Base-by-base conservation (phyloP, 2,113 vertebrate genomes). In the Zonotrichia leucophrys region DNA sequence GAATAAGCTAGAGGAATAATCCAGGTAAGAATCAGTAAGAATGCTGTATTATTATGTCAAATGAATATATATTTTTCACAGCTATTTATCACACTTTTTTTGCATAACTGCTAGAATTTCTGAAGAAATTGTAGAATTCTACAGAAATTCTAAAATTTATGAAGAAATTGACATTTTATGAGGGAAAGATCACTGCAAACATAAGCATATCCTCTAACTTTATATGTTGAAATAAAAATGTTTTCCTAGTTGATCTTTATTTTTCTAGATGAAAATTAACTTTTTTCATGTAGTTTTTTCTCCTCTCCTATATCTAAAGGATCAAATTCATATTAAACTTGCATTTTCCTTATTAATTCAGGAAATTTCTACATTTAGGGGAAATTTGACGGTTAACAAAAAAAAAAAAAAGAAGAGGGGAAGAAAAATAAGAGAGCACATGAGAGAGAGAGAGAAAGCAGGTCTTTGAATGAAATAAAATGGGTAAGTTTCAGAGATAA, bases 281-380 rank as follows among this genome's bases (percentile, higher is more conserved):
- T 5, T 2, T 28, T 33, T 52, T 63, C 46, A 47, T 16, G 2
- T 18, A 31, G 0, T 35, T 62, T 63, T 47, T 19, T 3, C 4
- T 1, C 17, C 5, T 3, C 4, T 37, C 11, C 10, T 46, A 44
- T 19, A 70, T n/a, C 5, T 63, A 42, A 78, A 83, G 18, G 15
- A 52, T 63, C 5, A 77, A 72, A 69, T 62, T 23, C 77, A 42
- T 5, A 33, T 12, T 4, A 75, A 83, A 37, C 10, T 64, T 82
- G 1, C 1, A n/a, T 66, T 89, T 90, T 83, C 13, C 8, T 69
- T 12, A 44, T 53, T 75, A 63, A 24, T 49, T 83, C 69, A 58
- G 53, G 30, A 84, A 33, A n/a, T 63, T 20, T 85, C 15, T 85
- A 83, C 12, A 33, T 21, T 12, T 37, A 52, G 15, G 10, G 3